Evolutionary conservation across 2,113 vertebrate species (phyloP), one percentile per base, ranked within the genome.

Genomic region (Plestiodon gilberti): DNA sequence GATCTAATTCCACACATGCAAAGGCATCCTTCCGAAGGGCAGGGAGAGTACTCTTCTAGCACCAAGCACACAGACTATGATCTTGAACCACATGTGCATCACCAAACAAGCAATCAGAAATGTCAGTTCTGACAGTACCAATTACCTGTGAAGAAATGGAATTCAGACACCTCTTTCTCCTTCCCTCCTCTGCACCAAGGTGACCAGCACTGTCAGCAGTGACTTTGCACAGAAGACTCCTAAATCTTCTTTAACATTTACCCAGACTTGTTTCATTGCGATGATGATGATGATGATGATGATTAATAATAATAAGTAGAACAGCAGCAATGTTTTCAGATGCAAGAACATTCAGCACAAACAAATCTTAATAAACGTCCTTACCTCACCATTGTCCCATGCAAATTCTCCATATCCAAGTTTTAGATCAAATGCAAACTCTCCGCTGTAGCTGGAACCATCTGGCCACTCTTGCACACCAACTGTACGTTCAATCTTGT

Each of bases 311-410:
- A n/a, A n/a, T n/a, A 43, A 62, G 14, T 8, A 55, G 9, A 82
- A n/a, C 28, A 73, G 33, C 30, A 14, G 67, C 59, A 78, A 13
- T 28, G 35, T 30, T 78, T 55, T 61, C 70, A 33, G 10, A 13
- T 8, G 13, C 28, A 35, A 23, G 62, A 4, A 70, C 0, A 38
- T n/a, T 15, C 9, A 75, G 15, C 17, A 43, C 43, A 59, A 48
- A 6, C 15, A 62, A 43, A 79, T 64, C 55, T 35, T 55, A 57
- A 76, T 76, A 78, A n/a, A 71, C 62, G 82, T 52, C 75, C 82
- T 75, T 94, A 98, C 98, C 98, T 98, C 98, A n/a, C 98, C 98
- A 7, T 95, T 97, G 71, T 76, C 87, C 97, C 98, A 98, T 25
- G 88, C 97, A 92, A 96, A 98, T 10, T 88, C 93, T 11, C 98